These are phyloP conservation scores for Theretra japonica DNA, from an alignment of 2,888 invertebrate species.

Conservation along the genomic window DNA sequence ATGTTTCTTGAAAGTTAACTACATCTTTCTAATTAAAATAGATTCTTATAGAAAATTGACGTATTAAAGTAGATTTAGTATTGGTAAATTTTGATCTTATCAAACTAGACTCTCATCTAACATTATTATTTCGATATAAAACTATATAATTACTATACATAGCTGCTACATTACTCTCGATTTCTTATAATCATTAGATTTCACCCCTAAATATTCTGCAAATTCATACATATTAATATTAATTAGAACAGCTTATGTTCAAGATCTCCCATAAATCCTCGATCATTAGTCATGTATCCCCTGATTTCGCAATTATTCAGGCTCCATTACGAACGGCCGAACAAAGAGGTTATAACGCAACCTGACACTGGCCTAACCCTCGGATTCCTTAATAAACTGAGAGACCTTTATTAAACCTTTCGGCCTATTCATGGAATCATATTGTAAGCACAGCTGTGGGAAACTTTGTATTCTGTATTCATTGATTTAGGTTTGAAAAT, in stretches of 20 bases:
- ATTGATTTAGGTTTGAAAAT: neutral
- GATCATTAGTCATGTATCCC: conserved; percentile 34
- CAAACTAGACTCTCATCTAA: too few species aligned
- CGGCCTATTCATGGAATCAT: conserved; percentile 24
- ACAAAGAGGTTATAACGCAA: conserved; percentile 30
- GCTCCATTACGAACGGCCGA: conserved; percentile 30
- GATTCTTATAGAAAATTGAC: too few species aligned
- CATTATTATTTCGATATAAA: too few species aligned
- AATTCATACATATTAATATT: conserved; percentile 14
- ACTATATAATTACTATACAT: neutral
- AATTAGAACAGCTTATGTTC: conserved; percentile 14
- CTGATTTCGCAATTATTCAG: conserved; percentile 35
- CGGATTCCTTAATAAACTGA: conserved; percentile 27
- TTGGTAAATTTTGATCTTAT: too few species aligned
- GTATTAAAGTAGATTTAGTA: too few species aligned
- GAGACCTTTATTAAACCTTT: conserved; percentile 28
- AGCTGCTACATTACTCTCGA: neutral
- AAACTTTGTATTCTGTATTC: neutral
- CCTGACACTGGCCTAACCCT: conserved; percentile 29
- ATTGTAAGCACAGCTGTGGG: neutral
- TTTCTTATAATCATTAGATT: neutral
- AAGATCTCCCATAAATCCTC: conserved; percentile 22
- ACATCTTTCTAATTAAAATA: too few species aligned
- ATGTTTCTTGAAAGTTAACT: too few species aligned
- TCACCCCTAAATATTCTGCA: neutral